A percentile compares a stretch with the other conserved stretches of the same genome.
Conservation (phyloP, 2,113 vertebrate species). For the Phainopepla nitens region DNA sequence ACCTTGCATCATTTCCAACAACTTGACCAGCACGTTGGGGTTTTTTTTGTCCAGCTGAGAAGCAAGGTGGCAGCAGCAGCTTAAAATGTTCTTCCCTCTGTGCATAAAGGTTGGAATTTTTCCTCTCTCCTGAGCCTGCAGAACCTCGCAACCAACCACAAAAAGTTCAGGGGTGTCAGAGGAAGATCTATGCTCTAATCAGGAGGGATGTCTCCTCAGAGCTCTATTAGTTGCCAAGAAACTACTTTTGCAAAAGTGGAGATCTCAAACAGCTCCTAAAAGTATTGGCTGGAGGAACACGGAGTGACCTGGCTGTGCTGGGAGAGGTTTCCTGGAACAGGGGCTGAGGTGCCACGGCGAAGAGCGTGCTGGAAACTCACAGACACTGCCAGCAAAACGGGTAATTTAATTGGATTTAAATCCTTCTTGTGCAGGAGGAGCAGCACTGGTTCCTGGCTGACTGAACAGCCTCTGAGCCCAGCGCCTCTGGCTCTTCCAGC, state of each 20-base stretch:
- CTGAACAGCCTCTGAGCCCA: background rate
- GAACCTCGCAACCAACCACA: background rate
- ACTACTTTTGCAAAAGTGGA: constrained; percentile 30
- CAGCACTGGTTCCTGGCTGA: background rate
- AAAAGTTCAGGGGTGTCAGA: constrained; percentile 28
- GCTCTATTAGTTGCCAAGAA: constrained; percentile 42
- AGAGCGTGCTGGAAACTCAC: background rate
- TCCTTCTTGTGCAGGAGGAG: background rate
- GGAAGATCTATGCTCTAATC: constrained; percentile 37
- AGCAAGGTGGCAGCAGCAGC: constrained; percentile 58
- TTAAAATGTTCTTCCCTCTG: background rate
- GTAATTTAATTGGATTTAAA: background rate
- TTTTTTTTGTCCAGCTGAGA: background rate
- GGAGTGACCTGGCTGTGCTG: constrained; percentile 13
- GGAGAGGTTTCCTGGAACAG: constrained; percentile 47
- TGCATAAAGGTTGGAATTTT: background rate
- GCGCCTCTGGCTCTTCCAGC: background rate
- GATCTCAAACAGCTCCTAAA: constrained; percentile 18
- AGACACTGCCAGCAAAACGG: background rate
- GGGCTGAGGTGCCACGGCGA: background rate
- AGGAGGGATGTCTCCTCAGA: constrained; percentile 36
- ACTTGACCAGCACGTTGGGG: background rate
- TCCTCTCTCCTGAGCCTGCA: background rate
- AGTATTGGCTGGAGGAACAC: constrained; percentile 11
- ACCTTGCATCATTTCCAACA: background rate